phyloP scores from a whole-genome alignment of 2,888 invertebrate genomes.

The Stenodera caucasica region DNA sequence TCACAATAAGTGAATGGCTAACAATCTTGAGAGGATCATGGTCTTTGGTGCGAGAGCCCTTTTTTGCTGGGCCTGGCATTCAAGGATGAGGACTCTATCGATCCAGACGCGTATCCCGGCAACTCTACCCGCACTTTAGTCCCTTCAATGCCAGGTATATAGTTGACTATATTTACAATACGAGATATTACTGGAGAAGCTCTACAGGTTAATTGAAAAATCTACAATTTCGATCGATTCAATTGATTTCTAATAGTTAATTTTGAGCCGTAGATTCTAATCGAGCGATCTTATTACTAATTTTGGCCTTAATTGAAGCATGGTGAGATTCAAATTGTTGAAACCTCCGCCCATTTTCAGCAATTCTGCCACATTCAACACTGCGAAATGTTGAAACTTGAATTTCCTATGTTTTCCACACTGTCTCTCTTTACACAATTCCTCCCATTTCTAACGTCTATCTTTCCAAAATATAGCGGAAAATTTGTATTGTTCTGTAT shows the following conservation, averaged over 20 bases:
- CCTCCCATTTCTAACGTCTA: neutral
- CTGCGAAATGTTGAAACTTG: conserved; percentile 13
- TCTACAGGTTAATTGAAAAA: conserved; percentile 29
- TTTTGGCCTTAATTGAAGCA: conserved; percentile 9
- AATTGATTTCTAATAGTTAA: no score
- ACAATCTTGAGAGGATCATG: neutral
- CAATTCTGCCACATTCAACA: conserved; percentile 3
- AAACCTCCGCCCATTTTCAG: neutral
- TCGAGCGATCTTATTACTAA: no score
- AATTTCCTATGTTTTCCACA: conserved; percentile 16
- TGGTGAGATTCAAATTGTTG: conserved; percentile 15
- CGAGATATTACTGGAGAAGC: conserved; percentile 16
- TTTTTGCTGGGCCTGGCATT: conserved; percentile 32
- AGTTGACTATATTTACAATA: neutral
- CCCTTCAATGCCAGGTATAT: conserved; percentile 29
- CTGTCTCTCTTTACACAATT: no score
- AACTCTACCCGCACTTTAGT: conserved; percentile 33
- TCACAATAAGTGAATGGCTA: no score
- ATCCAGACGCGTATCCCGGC: conserved; percentile 36
- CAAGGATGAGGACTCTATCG: conserved; percentile 35
- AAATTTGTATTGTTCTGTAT: neutral
- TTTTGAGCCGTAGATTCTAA: no score
- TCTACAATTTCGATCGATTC: no score
- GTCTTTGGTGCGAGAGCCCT: conserved; percentile 19
- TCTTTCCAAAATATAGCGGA: neutral